Percentiles rank a stretch among this genome's conserved stretches.
These are phyloP conservation scores for Phalera bucephala DNA, from an alignment of 2,888 invertebrate genomes.

Conservation along the genomic window DNA sequence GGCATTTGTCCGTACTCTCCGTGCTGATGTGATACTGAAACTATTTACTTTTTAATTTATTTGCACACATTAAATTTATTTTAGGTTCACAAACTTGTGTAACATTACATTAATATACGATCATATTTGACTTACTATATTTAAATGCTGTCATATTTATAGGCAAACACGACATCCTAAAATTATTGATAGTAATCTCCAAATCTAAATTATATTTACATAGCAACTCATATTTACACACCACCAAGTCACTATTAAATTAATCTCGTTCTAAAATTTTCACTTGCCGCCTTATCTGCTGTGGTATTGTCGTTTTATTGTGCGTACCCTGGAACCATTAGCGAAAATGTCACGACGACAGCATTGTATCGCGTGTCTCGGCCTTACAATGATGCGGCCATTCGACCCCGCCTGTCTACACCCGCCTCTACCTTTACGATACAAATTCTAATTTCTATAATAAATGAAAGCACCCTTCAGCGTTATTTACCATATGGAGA, in stretches of 20 bases:
- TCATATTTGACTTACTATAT: no score
- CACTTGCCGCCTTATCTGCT: conserved; percentile 80
- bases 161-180: no score
- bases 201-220: no score
- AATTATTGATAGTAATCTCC: no score
- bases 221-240: conserved; percentile 25
- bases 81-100: no score
- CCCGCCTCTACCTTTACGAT: conserved; percentile 71
- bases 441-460: conserved; percentile 77
- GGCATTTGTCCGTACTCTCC: no score
- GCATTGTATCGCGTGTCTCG: conserved; percentile 74
- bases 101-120: no score
- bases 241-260: conserved; percentile 56
- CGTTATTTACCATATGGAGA: conserved; percentile 52
- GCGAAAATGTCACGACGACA: conserved; percentile 80
- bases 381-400: conserved; percentile 76
- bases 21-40: no score
- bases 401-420: conserved; percentile 68
- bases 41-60: no score
- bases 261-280: conserved; percentile 80
- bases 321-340: conserved; percentile 81
- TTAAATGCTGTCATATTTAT: no score
- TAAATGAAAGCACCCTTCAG: conserved; percentile 59
- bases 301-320: conserved; percentile 82
- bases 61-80: no score